A percentile compares a stretch with the other conserved stretches of the same genome.
Evolutionary conservation across 1,140 invertebrate species (phyloP).

Genomic region (Ceratoteleas bidentatus): DNA sequence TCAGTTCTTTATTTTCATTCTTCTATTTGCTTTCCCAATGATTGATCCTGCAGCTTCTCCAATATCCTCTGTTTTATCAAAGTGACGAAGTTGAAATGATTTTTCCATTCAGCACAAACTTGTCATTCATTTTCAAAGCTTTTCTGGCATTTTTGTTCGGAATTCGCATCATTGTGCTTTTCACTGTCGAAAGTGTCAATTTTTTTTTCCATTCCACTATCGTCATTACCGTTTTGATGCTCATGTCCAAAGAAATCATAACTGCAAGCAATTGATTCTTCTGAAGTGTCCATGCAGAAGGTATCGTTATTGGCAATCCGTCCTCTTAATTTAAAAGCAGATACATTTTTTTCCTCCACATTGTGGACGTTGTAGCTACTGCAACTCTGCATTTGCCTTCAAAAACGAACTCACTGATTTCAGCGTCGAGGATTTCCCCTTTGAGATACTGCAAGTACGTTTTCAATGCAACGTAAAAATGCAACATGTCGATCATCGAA

Average conservation of each 20-base stretch:
- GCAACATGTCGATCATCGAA: conserved; percentile 77
- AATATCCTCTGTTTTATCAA: conserved; percentile 75
- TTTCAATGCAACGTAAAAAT: conserved; percentile 75
- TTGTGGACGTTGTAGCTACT: conserved; percentile 74
- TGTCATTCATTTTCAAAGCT: not conserved
- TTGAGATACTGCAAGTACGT: conserved; percentile 75
- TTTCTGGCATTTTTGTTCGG: not conserved
- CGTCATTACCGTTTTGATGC: conserved; percentile 21
- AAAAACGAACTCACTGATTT: conserved; percentile 73
- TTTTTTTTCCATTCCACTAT: conserved; percentile 14
- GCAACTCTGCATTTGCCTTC: conserved; percentile 72
- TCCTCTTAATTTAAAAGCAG: conserved; percentile 73
- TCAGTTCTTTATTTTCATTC: conserved; percentile 54
- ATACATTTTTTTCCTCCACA: conserved; percentile 75
- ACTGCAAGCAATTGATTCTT: conserved; percentile 67
- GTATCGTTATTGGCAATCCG: conserved; percentile 75
- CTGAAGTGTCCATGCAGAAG: no score
- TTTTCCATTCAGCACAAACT: not conserved
- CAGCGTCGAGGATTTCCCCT: conserved; percentile 70
- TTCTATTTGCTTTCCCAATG: conserved; percentile 3
- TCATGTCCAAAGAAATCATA: conserved; percentile 72
- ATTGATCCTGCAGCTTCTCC: conserved; percentile 38
- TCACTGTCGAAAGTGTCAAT: not conserved
- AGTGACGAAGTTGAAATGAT: conserved; percentile 69
- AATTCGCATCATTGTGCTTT: conserved; percentile 10